Evolutionary conservation across 2,888 invertebrate genomes (phyloP), one percentile per base, ranked within the genome.

Genomic region (Blomia tropicalis): DNA sequence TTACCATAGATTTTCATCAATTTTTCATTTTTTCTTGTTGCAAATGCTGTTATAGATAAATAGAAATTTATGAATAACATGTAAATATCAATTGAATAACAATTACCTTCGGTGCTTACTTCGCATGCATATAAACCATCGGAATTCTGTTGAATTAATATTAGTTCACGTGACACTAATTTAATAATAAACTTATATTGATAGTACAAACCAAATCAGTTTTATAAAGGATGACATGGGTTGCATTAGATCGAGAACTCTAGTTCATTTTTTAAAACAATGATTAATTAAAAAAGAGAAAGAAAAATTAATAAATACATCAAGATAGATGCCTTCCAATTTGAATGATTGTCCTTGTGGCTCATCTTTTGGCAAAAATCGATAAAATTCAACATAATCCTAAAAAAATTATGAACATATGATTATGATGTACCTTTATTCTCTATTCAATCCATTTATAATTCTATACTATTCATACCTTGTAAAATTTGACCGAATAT

Each of bases 1-100:
- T 66, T 62, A 68, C 68, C 68, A 54, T 66, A 67, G 4, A 68
- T 63, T 66, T 67, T 68, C 63, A 68, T 63, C 31, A 65, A 65
- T 30, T 65, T 62, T 31, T 68, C 66, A 23, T 63, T 67, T 31
- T 61, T 65, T 5, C 66, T 63, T 19, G 68, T 68, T 41, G 66
- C 60, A 44, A 66, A 68, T 14, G 67, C 64, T 11, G 67, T 66
- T 59, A 63, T 60, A 1, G 65, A 63, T 23, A 3, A 59, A 59
- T 17, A 27, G 19, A 7, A 54, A 4, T 5, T 4, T 4, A 25
- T 30, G 14, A 22, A 22, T 11, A 30, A 27, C n/a, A 25, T 7
- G 54, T 25, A 7, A 41, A 14, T 17, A 47, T 25, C 17, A 22
- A 29, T 14, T 53, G 22, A 23, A 17, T 19, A 23, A 5, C n/a